Evolutionary conservation across 92 coral and sea anemone genomes (phyloP), one percentile per base, ranked within the genome.

Genomic region (Porites rus): DNA sequence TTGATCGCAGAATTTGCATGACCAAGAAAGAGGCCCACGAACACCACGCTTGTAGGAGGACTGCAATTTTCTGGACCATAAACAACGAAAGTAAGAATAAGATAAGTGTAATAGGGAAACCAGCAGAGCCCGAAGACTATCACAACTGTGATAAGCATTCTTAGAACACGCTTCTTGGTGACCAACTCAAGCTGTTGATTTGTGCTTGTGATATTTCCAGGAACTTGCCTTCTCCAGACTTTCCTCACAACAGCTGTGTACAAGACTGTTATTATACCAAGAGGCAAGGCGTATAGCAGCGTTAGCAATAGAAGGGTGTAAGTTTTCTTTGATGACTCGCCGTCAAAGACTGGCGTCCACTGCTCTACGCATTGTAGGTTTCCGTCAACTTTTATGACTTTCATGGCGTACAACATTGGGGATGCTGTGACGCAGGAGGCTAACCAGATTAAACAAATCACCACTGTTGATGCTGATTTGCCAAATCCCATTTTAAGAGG

Each of bases 161-260:
- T 90, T 17, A 94, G 89, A n/a, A 92, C 98, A 31, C 90, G 91
- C 78, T 90, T 93, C 90, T 92, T 94, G 12, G 92, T 88, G 21
- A 53, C 89, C 66, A 86, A 89, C 84, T 94, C 95, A 3, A 92
- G 87, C 22, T 85, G 76, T 74, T 92, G 94, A 66, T 90, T 94
- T 68, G 98, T 93, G 24, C 75, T 89, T 16, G 95, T 94, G 62
- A 87, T 87, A 76, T 90, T 95, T n/a, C 99, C 99, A 3, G 98
- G 99, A 2, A 95, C 95, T 54, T 84, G 97, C 38, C 96, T 90
- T 68, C 85, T 91, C 98, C 99, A 97, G 1, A 97, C 94, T 17
- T 92, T 92, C 24, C 87, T 79, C 46, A 95, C 95, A n/a, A 97
- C 94, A 66, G 95, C 93, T 31, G 97, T 61, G 89, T 97, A 97